phyloP scores from a whole-genome alignment of 2,113 vertebrate species.

The Albula goreensis region DNA sequence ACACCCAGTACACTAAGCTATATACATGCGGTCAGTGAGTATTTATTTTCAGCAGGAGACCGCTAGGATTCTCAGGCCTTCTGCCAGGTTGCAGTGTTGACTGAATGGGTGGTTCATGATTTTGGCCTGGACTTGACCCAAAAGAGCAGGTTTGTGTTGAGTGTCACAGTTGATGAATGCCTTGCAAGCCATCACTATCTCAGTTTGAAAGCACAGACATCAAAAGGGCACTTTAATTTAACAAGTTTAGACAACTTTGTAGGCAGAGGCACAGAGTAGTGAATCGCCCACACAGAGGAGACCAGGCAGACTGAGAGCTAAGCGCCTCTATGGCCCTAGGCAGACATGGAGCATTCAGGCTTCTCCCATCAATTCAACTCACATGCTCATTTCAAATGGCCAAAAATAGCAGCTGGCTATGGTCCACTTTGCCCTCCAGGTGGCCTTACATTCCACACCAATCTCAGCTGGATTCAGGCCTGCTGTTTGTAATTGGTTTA shows the following conservation, averaged over 20 bases:
- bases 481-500: background rate
- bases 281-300: background rate
- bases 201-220: background rate
- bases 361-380: background rate
- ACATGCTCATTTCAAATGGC: background rate
- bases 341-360: background rate
- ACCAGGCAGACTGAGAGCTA: background rate
- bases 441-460: background rate
- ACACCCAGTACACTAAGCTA: background rate
- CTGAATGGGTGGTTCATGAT: background rate
- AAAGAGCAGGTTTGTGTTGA: background rate
- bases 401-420: background rate
- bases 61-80: background rate
- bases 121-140: background rate
- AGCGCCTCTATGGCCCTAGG: background rate
- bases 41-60: background rate
- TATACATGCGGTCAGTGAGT: background rate
- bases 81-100: background rate
- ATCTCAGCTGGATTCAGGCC: background rate
- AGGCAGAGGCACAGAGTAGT: background rate
- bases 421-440: background rate
- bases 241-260: background rate
- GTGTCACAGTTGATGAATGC: background rate
- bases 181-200: background rate
- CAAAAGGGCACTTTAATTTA: background rate